phyloP scores from a whole-genome alignment of 2,797 vertebrate species.

The Eidolon dupreanum region DNA sequence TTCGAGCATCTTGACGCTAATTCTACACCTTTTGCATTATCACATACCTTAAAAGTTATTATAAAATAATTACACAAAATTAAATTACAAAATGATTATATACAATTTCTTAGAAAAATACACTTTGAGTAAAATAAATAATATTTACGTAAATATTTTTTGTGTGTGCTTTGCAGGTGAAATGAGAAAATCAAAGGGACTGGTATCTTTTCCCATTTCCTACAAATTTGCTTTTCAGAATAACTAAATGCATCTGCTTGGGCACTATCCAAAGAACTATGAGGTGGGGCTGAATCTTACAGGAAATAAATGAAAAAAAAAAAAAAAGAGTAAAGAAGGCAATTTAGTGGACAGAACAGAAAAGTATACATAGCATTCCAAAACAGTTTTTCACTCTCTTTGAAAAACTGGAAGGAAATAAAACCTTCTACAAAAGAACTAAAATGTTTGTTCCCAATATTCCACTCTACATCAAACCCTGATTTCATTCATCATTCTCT shows the following conservation, averaged over 20 bases:
- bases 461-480: conserved; percentile 2
- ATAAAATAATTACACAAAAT: neutral
- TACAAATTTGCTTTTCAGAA: neutral
- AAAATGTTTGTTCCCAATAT: neutral
- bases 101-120: neutral
- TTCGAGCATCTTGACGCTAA: neutral
- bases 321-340: neutral
- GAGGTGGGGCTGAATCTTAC: neutral
- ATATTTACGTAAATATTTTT: neutral
- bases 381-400: neutral
- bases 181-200: neutral
- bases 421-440: conserved; percentile 13
- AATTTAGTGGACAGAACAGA: neutral
- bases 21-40: neutral
- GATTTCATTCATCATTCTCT: conserved; percentile 56
- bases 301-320: neutral
- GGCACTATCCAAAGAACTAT: neutral
- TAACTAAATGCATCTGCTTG: neutral
- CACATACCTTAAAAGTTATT: neutral
- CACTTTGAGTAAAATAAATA: neutral
- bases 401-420: conserved; percentile 38
- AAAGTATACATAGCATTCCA: neutral
- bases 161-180: neutral
- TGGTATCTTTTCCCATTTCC: neutral
- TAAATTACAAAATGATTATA: neutral